phyloP scores from a whole-genome alignment of 2,113 vertebrate genomes.

The Columba livia region DNA sequence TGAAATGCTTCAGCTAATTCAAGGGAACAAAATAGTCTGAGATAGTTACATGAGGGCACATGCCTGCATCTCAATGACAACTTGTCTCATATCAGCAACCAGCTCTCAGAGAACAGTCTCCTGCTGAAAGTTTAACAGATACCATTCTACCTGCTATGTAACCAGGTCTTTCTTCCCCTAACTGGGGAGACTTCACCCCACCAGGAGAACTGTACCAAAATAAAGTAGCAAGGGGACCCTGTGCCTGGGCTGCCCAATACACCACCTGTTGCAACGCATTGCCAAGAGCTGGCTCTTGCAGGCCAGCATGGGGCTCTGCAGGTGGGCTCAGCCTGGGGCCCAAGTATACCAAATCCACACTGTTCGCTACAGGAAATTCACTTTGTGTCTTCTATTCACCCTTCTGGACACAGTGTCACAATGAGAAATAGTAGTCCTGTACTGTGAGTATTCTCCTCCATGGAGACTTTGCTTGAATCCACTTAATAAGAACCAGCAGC shows the following conservation, averaged over 20 bases:
- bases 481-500: neutral
- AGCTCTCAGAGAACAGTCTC: neutral
- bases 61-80: neutral
- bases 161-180: neutral
- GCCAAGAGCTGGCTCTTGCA: neutral
- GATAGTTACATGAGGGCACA: neutral
- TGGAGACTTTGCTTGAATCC: neutral
- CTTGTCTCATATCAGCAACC: neutral
- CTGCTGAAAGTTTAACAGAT: neutral
- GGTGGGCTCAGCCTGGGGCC: neutral
- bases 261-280: fast-evolving
- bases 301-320: fast-evolving
- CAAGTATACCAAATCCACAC: neutral
- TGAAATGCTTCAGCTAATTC: neutral
- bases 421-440: neutral
- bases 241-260: neutral
- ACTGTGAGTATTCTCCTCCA: neutral
- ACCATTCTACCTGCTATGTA: fast-evolving
- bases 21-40: neutral
- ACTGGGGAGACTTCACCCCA: neutral
- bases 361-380: neutral
- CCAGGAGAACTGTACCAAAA: neutral
- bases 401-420: neutral
- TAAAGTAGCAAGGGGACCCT: neutral
- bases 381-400: neutral